Conservation (phyloP, 2,888 invertebrate species). For the Parnassius glacialis region DNA sequence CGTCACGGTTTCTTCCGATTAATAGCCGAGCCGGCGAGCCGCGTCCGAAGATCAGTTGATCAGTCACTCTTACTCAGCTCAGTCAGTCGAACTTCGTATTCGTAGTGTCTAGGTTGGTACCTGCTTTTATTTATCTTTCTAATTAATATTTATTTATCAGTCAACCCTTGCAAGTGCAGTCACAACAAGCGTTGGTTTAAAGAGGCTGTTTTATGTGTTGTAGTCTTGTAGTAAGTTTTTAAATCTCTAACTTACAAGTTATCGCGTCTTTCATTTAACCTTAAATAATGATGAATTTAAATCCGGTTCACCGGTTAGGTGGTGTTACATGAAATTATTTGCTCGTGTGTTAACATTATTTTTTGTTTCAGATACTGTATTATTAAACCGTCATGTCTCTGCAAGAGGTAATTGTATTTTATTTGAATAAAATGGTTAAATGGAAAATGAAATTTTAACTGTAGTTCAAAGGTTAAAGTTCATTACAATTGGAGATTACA, state of each 20-base stretch:
- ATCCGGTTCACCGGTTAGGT: background rate
- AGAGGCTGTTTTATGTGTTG: constrained; percentile 41
- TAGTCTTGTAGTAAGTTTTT: constrained; percentile 46
- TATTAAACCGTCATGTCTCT: constrained; percentile 24
- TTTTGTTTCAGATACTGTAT: constrained; percentile 15
- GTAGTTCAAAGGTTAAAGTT: background rate
- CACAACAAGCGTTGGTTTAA: constrained; percentile 47
- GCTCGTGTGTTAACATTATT: background rate
- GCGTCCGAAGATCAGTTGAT: too few relatives aligned
- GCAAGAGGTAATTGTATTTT: constrained; percentile 21
- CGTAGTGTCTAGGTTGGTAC: too few relatives aligned
- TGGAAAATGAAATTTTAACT: background rate
- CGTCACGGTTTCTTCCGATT: too few relatives aligned
- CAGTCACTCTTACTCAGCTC: too few relatives aligned
- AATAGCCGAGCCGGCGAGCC: too few relatives aligned
- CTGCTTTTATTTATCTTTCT: too few relatives aligned
- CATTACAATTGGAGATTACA: background rate
- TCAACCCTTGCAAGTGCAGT: constrained; percentile 23
- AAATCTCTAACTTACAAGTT: background rate
- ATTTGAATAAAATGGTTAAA: background rate
- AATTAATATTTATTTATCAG: too few relatives aligned
- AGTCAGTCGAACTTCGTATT: too few relatives aligned
- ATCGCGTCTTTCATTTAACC: constrained; percentile 11
- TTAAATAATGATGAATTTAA: background rate
- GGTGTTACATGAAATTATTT: background rate